Conservation (phyloP, 2,888 invertebrate species). For the Papilio elwesi region DNA sequence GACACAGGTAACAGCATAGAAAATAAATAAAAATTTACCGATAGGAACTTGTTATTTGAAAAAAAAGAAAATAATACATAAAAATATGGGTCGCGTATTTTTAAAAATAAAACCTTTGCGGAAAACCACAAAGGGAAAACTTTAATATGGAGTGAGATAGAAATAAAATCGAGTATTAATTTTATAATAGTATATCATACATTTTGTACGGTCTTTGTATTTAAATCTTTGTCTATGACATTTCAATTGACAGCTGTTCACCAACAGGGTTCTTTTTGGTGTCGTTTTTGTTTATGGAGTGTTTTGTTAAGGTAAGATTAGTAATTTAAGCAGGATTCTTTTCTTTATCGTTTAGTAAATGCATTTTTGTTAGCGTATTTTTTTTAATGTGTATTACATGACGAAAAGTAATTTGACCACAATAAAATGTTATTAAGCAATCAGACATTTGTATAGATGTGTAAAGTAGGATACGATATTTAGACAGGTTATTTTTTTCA, state of each 20-base stretch:
- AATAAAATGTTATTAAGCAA: constrained; percentile 18
- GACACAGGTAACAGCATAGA: too few relatives aligned
- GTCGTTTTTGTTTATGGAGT: constrained; percentile 53
- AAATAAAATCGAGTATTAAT: not conserved
- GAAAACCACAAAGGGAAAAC: not conserved
- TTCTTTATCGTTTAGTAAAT: constrained; percentile 55
- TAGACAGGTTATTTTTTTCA: constrained; percentile 38
- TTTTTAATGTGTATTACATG: constrained; percentile 41
- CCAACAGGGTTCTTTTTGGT: constrained; percentile 52
- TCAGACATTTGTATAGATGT: constrained; percentile 15
- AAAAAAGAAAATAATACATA: too few relatives aligned
- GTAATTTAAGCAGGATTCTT: constrained; percentile 59
- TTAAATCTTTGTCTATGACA: constrained; percentile 39
- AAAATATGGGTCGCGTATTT: not conserved
- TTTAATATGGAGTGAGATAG: not conserved
- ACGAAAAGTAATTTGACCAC: constrained; percentile 28
- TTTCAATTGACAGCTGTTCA: constrained; percentile 54
- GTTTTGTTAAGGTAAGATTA: constrained; percentile 61
- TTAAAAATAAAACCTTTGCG: not conserved
- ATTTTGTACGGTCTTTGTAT: constrained; percentile 22
- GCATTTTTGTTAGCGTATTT: constrained; percentile 49
- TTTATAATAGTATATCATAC: not conserved
- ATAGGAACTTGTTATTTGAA: too few relatives aligned
- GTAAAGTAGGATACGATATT: constrained; percentile 12
- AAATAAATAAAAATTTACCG: too few relatives aligned